These are phyloP conservation scores for Malacosoma neustria DNA, from an alignment of 2,888 invertebrate genomes.

Conservation along the genomic window DNA sequence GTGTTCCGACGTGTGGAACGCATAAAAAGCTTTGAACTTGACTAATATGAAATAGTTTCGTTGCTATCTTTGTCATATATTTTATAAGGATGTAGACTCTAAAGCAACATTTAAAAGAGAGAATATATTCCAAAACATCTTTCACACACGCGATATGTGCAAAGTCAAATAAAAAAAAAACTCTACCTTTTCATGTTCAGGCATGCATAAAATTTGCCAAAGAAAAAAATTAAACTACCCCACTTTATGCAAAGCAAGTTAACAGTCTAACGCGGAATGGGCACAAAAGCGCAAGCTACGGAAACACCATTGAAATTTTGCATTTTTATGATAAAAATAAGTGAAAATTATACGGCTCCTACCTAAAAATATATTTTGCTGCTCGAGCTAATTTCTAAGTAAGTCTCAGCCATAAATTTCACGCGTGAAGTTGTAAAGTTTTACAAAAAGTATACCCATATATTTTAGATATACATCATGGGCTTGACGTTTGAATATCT, in stretches of 20 bases:
- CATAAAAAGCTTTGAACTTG: too few relatives aligned
- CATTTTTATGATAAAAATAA: constrained; percentile 24
- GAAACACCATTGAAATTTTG: constrained; percentile 25
- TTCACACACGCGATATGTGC: constrained; percentile 22
- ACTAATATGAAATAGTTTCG: too few relatives aligned
- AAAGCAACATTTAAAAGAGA: too few relatives aligned
- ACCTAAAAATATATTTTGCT: constrained; percentile 19
- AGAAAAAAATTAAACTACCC: constrained; percentile 16
- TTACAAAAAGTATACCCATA: constrained; percentile 57
- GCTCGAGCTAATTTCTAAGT: constrained; percentile 49
- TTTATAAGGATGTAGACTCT: too few relatives aligned
- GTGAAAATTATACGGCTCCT: constrained; percentile 12
- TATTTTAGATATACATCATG: constrained; percentile 58
- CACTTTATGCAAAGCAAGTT: constrained; percentile 7
- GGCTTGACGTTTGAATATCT: constrained; percentile 55
- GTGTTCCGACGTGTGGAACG: too few relatives aligned
- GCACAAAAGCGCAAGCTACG: constrained; percentile 18
- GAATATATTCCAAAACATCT: neutral
- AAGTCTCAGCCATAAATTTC: constrained; percentile 45
- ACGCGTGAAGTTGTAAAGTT: constrained; percentile 51
- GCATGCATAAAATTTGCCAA: constrained; percentile 18
- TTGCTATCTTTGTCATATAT: too few relatives aligned
- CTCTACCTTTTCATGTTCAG: constrained; percentile 26
- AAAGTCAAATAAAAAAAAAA: constrained; percentile 31
- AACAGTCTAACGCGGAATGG: constrained; percentile 18